Base-by-base conservation (phyloP, 2,888 invertebrate genomes). In the Charanyca ferruginea region DNA sequence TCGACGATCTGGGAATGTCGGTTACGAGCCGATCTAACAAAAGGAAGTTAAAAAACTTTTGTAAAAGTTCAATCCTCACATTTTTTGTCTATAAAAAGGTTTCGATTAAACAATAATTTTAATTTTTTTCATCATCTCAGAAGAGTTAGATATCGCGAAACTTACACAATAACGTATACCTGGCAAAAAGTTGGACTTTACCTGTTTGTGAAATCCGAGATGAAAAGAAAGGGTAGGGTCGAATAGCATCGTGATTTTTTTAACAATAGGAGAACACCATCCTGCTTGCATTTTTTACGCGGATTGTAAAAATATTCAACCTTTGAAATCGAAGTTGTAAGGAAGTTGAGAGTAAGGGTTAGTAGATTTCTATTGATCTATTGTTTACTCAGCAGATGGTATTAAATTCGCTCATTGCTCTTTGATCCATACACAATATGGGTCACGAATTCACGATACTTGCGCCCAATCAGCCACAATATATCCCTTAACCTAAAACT, bases 151-250 rank as follows among this genome's bases (percentile, higher is more conserved):
- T 92, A 92, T 93, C 91, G 93, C 92, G 84, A 92, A 94, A 91
- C 88, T 88, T 87, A 88, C 88, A 92, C 92, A 93, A 93, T 92
- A 90, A 91, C 90, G 88, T 88, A 87, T 86, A 85, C 85, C 87
- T 85, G 70, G 87, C 89, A 94, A 95, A 95, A 88, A 93, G 83
- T 87, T 89, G 88, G 87, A 91, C 89, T 83, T 94, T 95, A 95
- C 95, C 95, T 95, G 95, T 95, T 94, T 88, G 87, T 94, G 95
- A 94, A 95, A 95, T 91, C 90, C 85, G 94, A 95, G 89, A 92
- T 90, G 80, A 90, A 92, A 92, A 91, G 94, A 95, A 95, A 92
- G 95, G 95, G 95, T 95, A 94, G 90, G 87, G 87, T 88, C 88
- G 91, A 89, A 87, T 91, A 90, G 89, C 87, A 87, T 83, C 87